phyloP scores from a whole-genome alignment of 2,113 vertebrate species.

The Zapornia atra region DNA sequence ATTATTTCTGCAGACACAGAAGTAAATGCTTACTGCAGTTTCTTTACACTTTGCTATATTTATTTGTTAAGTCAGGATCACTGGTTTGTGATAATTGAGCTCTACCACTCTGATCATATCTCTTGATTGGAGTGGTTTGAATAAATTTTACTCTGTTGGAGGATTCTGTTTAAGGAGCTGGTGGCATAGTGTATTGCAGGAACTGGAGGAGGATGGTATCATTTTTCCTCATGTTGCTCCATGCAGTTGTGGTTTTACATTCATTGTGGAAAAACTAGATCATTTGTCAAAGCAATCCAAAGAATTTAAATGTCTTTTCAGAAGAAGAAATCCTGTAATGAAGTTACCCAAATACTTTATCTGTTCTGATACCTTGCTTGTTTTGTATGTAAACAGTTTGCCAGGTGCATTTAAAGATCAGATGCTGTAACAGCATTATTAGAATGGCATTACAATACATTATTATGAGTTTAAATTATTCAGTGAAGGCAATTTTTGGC shows the following conservation, averaged over 20 bases:
- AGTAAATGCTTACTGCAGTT: not conserved
- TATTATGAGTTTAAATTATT: not conserved
- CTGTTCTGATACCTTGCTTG: not conserved
- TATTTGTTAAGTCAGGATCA: not conserved
- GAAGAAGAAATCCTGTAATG: not conserved
- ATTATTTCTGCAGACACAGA: not conserved
- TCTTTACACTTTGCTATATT: not conserved
- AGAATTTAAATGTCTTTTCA: not conserved
- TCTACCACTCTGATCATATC: not conserved
- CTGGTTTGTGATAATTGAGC: not conserved
- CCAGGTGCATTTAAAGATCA: not conserved
- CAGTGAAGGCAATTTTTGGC: not conserved
- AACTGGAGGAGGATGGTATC: not conserved
- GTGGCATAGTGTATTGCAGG: not conserved
- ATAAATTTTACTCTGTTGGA: not conserved
- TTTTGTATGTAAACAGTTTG: not conserved
- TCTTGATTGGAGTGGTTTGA: not conserved
- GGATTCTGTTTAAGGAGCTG: not conserved
- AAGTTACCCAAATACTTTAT: not conserved
- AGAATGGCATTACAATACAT: not conserved
- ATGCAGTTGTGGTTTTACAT: not conserved
- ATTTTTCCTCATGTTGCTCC: not conserved
- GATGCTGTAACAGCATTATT: not conserved
- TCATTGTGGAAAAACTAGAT: not conserved
- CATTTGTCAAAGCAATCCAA: not conserved